Conservation (phyloP, 2,888 invertebrate genomes). For the Hydriomena furcata region DNA sequence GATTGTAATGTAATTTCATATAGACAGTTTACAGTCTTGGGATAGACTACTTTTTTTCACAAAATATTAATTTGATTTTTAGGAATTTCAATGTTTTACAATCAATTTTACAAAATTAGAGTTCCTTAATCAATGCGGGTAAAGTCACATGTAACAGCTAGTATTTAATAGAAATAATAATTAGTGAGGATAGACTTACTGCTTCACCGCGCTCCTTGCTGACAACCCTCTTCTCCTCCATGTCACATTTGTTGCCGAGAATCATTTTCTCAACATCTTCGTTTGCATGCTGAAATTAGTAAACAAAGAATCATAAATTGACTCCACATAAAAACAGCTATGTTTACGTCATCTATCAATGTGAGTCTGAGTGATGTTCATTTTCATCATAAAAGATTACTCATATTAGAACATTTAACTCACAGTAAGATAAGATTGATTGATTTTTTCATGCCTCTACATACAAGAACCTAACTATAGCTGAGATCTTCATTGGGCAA, state of each 20-base stretch:
- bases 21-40: too few species aligned
- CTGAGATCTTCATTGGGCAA: background rate
- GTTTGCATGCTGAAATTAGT: constrained; percentile 92
- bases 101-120: too few species aligned
- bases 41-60: too few species aligned
- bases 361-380: too few species aligned
- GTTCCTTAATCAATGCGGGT: too few species aligned
- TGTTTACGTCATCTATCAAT: too few species aligned
- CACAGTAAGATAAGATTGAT: background rate
- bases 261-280: constrained; percentile 99
- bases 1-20: too few species aligned
- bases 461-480: background rate
- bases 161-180: too few species aligned
- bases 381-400: background rate
- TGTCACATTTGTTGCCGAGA: constrained; percentile 98
- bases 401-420: too few species aligned
- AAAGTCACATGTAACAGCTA: too few species aligned
- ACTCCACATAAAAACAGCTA: background rate
- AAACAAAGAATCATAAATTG: background rate
- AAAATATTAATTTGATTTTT: too few species aligned
- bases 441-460: background rate
- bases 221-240: constrained; percentile 97
- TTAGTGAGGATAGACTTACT: constrained; percentile 83
- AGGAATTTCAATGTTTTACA: too few species aligned
- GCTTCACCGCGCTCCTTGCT: constrained; percentile 96